These are phyloP conservation scores for human DNA, from an alignment of 2,113 vertebrate species.

Conservation along the genomic window GRCh38 chr7:69091001-69091500, in stretches of 20 bases:
- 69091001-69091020: neutral
- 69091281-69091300: neutral
- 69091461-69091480: neutral
- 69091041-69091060: neutral
- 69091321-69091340: constrained; percentile 24
- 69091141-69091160: neutral
- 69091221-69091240: neutral
- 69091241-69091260: neutral
- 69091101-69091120: neutral
- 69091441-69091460: neutral
- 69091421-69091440: neutral
- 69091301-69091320: constrained; percentile 24
- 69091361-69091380: constrained; percentile 72
- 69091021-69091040: neutral
- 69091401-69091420: constrained; percentile 58
- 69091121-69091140: neutral
- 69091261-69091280: neutral
- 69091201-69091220: too few species aligned
- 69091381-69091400: constrained; percentile 70
- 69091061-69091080: neutral
- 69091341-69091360: constrained; percentile 59
- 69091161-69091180: neutral
- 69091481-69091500: constrained; percentile 34
- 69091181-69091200: neutral
- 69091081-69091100: neutral